Base-by-base conservation (phyloP, 2,113 vertebrate genomes). In the Poeciliopsis turrubarensis region DNA sequence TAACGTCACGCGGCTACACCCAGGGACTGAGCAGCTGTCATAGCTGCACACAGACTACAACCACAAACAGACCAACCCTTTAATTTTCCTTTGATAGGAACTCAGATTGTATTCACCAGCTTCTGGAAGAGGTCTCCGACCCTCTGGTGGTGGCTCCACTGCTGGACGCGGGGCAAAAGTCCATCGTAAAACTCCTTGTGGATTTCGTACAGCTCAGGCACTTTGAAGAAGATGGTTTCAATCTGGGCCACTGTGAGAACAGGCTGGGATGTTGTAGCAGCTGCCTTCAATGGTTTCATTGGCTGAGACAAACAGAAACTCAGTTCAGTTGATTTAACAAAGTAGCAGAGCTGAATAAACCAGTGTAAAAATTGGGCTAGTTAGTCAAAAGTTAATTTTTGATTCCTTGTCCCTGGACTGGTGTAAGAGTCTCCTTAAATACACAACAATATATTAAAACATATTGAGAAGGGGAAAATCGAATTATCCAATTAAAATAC, bases 181-280 rank as follows among this genome's bases (percentile, higher is more conserved):
- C 95, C 95, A 0, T 99, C 97, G 0, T 99, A 99, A 92, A 99
- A 99, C 63, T 99, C 98, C 78, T 96, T 97, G 94, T 99, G 98
- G 92, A 98, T 96, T 93, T 98, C 98, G 0, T 97, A 97, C 79
- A 99, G 96, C 92, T 99, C 98, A 87, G 98, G 98, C 94, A 99
- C 97, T 94, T 98, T 99, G 94, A 98, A 99, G 94, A 99, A 99
- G 93, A 99, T 99, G 86, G 97, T 99, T 91, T 99, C 98, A 11
- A 99, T 97, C 94, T 99, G 98, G 87, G 96, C 95, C 64, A 95
- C 91, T 0, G 94, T 96, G 87, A 99, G 95, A 78, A 99, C 97
- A 0, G 98, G 98, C 93, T 99, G 98, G 0, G 98, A 99, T 4
- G 98, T 99, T 62, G 97, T 99, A 81, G 98, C 97, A 0, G 98